Evolutionary conservation across 2,888 invertebrate species (phyloP).

Genomic region (Rhimphoctona megacephalus): DNA sequence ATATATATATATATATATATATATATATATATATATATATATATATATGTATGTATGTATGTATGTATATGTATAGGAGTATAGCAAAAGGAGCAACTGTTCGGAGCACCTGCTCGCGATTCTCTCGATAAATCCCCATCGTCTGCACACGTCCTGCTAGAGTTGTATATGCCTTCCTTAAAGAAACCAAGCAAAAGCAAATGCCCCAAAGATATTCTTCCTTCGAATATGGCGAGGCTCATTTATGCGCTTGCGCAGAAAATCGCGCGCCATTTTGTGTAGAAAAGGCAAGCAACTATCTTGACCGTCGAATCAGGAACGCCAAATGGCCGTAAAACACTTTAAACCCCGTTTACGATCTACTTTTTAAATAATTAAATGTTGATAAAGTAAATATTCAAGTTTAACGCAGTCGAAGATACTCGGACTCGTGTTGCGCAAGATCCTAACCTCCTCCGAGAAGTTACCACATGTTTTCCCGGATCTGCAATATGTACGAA

Average conservation of each 20-base stretch:
- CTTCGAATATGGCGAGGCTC: not conserved
- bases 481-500: not conserved
- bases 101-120: constrained; percentile 67
- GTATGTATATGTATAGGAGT: not conserved
- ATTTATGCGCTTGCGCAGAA: not conserved
- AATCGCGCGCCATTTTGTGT: not conserved
- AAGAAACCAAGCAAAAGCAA: constrained; percentile 4
- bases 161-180: constrained; percentile 16
- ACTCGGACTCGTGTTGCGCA: not conserved
- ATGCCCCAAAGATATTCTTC: constrained; percentile 38
- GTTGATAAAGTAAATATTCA: not conserved
- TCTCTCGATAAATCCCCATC: constrained; percentile 58
- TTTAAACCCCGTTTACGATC: not conserved
- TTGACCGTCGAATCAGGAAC: not conserved
- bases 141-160: constrained; percentile 38
- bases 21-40: not conserved
- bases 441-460: not conserved
- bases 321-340: not conserved
- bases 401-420: not conserved
- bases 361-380: not conserved
- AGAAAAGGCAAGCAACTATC: not conserved
- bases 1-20: not conserved
- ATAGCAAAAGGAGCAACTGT: constrained; percentile 55
- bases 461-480: not conserved
- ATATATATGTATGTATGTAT: not conserved